Base-by-base conservation (phyloP, 2,797 vertebrate genomes). In the Neoniphon sammara region DNA sequence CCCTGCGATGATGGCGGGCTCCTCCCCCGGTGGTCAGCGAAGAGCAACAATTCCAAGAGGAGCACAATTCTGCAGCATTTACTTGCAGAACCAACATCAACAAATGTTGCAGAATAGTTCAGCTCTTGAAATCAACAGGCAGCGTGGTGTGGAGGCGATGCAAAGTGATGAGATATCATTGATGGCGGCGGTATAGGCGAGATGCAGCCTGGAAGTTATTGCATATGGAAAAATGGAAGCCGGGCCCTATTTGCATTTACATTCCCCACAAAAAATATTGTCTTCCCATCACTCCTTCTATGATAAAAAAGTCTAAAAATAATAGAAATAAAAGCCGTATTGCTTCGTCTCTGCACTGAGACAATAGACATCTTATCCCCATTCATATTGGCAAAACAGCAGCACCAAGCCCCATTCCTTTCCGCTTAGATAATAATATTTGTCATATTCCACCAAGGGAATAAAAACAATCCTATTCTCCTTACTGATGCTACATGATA, bases 101-200 rank as follows among this genome's bases (percentile, higher is more conserved):
- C 92, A 94, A 94, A 94, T 94, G 93, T 93, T 94, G 93, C 93
- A 94, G 94, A 94, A 94, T 94, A 94, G 94, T 94, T 94, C 93
- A 92, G 89, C 93, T 94, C 93, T 94, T 93, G 92, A 93, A 93
- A 94, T 93, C 90, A 94, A 93, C n/a, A 91, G 88, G 89, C 87
- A 76, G 87, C 59, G 82, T 64, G 85, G 89, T 88, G 82, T 89
- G 73, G 83, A 81, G 83, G 86, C 85, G 85, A 91, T 85, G 90
- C 86, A 88, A 85, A 88, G 76, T n/a, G 84, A 92, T 89, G 90
- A 86, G 77, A 70, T 80, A 80, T 81, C 86, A 68, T 83, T 89
- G 87, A 91, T 92, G 89, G 70, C 31, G 79, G 80, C 66, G n/a
- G 71, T 85, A 63, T 14, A 73, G 78, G 81, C 61, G 27, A 74